Conservation (phyloP, 2,113 vertebrate species). For the Aldabrachelys gigantea region DNA sequence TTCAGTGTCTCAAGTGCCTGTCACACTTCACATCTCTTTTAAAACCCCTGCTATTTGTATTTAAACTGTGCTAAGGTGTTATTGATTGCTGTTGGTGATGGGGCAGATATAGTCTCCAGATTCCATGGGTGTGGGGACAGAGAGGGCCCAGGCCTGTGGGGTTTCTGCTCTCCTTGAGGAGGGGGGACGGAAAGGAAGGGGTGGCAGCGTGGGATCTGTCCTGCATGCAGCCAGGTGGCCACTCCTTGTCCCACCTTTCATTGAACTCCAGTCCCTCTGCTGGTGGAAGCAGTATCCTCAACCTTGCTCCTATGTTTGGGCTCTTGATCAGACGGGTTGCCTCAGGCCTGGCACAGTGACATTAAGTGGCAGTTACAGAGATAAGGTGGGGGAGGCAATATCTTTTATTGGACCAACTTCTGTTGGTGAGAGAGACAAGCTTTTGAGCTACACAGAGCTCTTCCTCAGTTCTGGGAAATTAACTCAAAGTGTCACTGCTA, state of each 20-base stretch:
- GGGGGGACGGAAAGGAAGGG: no score
- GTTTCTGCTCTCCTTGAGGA: no score
- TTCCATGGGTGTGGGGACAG: neutral
- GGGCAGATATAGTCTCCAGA: neutral
- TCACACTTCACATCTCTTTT: neutral
- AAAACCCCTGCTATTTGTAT: neutral
- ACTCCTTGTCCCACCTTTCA: neutral
- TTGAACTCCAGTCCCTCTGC: neutral
- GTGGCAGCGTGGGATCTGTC: no score
- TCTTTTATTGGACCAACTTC: neutral
- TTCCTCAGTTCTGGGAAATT: neutral
- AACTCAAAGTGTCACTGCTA: neutral
- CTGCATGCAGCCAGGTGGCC: no score
- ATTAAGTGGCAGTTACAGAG: neutral
- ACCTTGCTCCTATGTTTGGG: neutral
- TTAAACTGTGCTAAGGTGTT: neutral
- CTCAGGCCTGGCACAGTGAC: neutral
- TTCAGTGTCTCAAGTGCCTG: neutral
- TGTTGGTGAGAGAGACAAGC: neutral
- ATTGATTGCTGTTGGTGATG: neutral
- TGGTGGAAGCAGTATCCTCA: neutral
- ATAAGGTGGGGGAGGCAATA: neutral
- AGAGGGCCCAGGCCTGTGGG: neutral
- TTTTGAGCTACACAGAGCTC: neutral
- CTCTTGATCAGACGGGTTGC: neutral